Percentiles rank a stretch among this genome's conserved stretches.
Evolutionary conservation across 1,140 invertebrate species (phyloP).

Genomic region (Drosophila setifemur): DNA sequence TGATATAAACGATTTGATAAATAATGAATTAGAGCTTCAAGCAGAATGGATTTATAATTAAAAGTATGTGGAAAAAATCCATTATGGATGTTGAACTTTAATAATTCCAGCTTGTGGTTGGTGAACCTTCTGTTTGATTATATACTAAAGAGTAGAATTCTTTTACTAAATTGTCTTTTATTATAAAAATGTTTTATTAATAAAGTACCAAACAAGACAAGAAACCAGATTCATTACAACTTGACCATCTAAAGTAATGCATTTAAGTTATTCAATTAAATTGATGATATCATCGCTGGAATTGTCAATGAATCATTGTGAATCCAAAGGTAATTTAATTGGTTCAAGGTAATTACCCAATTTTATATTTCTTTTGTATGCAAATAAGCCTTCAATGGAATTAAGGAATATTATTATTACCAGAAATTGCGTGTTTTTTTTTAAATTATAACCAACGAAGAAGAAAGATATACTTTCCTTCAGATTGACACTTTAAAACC

Average conservation of each 20-base stretch:
- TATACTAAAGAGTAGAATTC: too few species aligned
- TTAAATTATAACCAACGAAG: background rate
- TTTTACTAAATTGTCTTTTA: too few species aligned
- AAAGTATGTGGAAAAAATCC: background rate
- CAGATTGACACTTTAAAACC: background rate
- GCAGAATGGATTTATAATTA: constrained; percentile 24
- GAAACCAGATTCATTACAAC: too few species aligned
- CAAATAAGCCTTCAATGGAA: background rate
- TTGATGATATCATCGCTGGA: background rate
- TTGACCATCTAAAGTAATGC: too few species aligned
- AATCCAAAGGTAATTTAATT: constrained; percentile 1
- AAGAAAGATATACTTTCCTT: background rate
- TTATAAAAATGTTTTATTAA: too few species aligned
- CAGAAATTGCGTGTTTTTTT: too few species aligned
- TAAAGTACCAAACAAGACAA: too few species aligned
- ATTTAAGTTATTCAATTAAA: too few species aligned
- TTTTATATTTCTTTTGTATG: background rate
- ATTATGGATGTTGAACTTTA: background rate
- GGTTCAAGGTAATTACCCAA: background rate
- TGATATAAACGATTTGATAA: constrained; percentile 18
- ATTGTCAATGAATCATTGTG: constrained; percentile 4
- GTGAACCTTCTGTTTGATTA: too few species aligned
- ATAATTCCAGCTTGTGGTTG: too few species aligned
- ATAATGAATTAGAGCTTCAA: constrained; percentile 16
- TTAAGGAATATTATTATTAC: too few species aligned